A percentile compares a stretch with the other conserved stretches of the same genome.
phyloP scores from a whole-genome alignment of 2,797 vertebrate genomes.

The Argentina silus region DNA sequence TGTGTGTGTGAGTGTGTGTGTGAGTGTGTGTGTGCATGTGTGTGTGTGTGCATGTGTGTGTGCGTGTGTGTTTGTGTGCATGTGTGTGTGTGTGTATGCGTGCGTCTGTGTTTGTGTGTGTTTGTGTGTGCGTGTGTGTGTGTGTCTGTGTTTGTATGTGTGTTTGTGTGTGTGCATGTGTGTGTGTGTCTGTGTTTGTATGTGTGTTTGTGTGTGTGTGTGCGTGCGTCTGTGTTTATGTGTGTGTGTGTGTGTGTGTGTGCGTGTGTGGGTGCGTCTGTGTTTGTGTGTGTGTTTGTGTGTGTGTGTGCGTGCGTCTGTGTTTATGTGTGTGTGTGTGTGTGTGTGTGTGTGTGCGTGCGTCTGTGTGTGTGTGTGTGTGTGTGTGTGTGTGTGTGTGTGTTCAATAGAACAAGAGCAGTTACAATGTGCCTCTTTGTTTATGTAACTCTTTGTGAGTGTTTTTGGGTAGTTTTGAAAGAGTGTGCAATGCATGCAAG shows the following conservation, averaged over 20 bases:
- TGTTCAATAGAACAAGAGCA: too few relatives aligned
- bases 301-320: too few relatives aligned
- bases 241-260: background rate
- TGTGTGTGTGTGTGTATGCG: background rate
- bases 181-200: background rate
- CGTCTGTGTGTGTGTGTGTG: background rate
- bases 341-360: constrained; percentile 1
- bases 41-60: background rate
- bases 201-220: too few relatives aligned
- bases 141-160: too few relatives aligned
- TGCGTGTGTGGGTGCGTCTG: too few relatives aligned
- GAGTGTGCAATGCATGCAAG: too few relatives aligned
- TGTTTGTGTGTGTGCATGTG: background rate
- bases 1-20: constrained; percentile 9
- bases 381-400: too few relatives aligned
- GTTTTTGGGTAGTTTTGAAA: too few relatives aligned
- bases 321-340: background rate
- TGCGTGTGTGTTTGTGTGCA: background rate
- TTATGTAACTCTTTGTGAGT: too few relatives aligned
- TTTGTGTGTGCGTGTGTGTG: too few relatives aligned
- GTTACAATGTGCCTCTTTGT: too few relatives aligned
- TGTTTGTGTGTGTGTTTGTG: constrained; percentile 2
- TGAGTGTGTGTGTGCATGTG: background rate
- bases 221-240: too few relatives aligned
- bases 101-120: background rate